phyloP scores from a whole-genome alignment of 2,888 invertebrate genomes.

The Lasioglossum calceatum region DNA sequence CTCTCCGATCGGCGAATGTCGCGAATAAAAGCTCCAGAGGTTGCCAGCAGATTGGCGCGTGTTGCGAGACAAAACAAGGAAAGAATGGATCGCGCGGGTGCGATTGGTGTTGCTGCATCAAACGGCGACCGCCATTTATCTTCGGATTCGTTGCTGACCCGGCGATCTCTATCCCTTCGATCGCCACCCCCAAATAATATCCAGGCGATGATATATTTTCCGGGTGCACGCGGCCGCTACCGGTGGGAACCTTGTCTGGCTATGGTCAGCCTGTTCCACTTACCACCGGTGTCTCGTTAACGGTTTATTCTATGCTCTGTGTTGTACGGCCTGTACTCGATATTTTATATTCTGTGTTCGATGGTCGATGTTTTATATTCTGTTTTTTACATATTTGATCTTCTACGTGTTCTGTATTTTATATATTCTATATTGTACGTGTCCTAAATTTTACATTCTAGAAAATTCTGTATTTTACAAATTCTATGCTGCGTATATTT shows the following conservation, averaged over 20 bases:
- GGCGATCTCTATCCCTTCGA: not conserved
- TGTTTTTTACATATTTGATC: too few species aligned
- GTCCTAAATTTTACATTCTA: too few species aligned
- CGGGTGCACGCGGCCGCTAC: not conserved
- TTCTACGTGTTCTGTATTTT: too few species aligned
- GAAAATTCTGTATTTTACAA: too few species aligned
- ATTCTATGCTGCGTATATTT: too few species aligned
- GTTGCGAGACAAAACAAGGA: not conserved
- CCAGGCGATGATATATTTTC: constrained; percentile 32
- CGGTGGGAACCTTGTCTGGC: not conserved
- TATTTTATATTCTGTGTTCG: not conserved
- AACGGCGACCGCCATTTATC: constrained; percentile 39
- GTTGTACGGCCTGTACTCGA: not conserved
- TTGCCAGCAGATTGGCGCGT: constrained; percentile 32
- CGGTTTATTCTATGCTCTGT: not conserved
- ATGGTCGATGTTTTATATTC: not conserved
- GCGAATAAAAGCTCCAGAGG: constrained; percentile 45
- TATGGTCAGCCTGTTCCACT: not conserved
- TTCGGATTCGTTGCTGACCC: constrained; percentile 5
- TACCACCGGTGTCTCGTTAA: not conserved
- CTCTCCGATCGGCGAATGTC: constrained; percentile 44
- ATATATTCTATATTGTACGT: too few species aligned
- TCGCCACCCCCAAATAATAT: constrained; percentile 13
- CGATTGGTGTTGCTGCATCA: constrained; percentile 15
- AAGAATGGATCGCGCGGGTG: not conserved